Evolutionary conservation across 2,797 vertebrate genomes (phyloP).

Genomic region (Eidolon dupreanum): DNA sequence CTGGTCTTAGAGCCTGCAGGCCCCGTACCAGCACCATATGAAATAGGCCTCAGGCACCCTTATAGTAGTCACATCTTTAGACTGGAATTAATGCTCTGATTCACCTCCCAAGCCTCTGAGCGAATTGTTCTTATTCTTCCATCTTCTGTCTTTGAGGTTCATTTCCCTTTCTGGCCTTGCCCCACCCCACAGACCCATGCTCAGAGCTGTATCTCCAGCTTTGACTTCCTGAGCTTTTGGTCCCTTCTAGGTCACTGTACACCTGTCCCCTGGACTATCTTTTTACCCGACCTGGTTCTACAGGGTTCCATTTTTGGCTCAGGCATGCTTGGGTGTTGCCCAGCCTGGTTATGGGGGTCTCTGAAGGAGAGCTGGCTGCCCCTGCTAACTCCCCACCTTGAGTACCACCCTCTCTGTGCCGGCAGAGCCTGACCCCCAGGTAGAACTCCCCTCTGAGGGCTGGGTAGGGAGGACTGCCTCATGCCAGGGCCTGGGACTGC

Average conservation of each 20-base stretch:
- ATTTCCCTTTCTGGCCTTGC: neutral
- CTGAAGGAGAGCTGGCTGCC: neutral
- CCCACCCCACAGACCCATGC: neutral
- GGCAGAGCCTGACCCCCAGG: neutral
- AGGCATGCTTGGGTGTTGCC: neutral
- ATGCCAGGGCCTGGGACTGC: neutral
- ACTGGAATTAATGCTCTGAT: neutral
- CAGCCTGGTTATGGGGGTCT: neutral
- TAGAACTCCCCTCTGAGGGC: neutral
- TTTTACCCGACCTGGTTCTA: neutral
- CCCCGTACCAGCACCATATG: rapidly evolving
- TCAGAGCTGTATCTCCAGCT: neutral
- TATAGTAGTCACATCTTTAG: neutral
- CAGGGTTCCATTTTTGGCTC: neutral
- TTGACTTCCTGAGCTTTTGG: neutral
- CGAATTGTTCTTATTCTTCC: neutral
- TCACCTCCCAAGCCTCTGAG: neutral
- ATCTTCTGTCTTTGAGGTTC: neutral
- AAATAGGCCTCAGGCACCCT: neutral
- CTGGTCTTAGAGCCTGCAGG: neutral
- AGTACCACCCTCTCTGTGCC: neutral
- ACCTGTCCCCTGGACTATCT: neutral
- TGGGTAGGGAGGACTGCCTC: neutral
- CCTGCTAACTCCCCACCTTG: neutral
- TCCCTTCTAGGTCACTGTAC: neutral